Evolutionary conservation across 2,797 vertebrate genomes (phyloP).

Genomic region (Leptodactylus fallax): DNA sequence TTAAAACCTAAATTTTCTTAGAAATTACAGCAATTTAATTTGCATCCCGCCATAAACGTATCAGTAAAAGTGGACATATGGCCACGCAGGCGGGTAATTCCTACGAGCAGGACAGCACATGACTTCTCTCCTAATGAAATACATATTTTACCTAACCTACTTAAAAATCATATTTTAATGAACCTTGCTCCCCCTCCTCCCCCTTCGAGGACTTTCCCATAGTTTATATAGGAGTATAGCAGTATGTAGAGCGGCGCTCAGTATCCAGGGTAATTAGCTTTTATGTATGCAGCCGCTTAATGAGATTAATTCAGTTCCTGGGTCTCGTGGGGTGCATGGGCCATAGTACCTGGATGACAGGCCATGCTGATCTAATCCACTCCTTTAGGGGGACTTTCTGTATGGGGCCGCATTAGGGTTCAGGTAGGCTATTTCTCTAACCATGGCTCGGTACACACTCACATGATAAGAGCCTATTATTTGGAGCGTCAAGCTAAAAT

Average conservation of each 20-base stretch:
- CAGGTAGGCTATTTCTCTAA: background rate
- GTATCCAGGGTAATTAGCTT: slow-evolving; percentile 38
- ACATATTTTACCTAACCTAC: background rate
- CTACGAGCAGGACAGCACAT: background rate
- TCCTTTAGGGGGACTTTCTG: too few relatives aligned
- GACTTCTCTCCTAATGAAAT: background rate
- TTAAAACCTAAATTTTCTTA: background rate
- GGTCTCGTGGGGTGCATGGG: slow-evolving; percentile 18
- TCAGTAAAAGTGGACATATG: background rate
- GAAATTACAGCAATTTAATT: background rate
- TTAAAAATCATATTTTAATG: slow-evolving; percentile 21
- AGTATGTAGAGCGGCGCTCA: background rate
- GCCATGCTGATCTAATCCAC: background rate
- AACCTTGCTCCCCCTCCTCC: background rate
- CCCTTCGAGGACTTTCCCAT: slow-evolving; percentile 30
- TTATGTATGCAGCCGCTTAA: slow-evolving; percentile 22
- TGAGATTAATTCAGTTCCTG: slow-evolving; percentile 18
- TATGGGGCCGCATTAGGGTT: background rate
- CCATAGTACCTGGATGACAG: slow-evolving; percentile 30
- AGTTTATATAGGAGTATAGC: background rate
- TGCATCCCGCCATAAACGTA: background rate
- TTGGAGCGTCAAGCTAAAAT: background rate
- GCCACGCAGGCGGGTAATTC: background rate
- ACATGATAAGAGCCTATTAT: background rate
- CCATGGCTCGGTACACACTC: background rate